phyloP scores from a whole-genome alignment of 2,888 invertebrate species.

The Anaspis maculata region DNA sequence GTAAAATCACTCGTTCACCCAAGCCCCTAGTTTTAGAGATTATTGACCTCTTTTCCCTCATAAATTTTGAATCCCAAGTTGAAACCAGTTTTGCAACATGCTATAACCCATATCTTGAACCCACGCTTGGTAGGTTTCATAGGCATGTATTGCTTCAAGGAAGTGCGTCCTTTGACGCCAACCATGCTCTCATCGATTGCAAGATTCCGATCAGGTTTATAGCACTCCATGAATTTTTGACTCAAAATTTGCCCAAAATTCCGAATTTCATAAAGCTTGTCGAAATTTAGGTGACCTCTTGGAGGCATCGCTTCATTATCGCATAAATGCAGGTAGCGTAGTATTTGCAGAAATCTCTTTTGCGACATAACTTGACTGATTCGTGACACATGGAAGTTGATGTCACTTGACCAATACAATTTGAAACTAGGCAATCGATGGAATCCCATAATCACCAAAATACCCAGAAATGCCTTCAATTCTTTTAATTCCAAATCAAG shows the following conservation, averaged over 20 bases:
- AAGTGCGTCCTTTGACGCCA: constrained; percentile 12
- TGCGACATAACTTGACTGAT: background rate
- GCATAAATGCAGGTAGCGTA: constrained; percentile 4
- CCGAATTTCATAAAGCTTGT: constrained; percentile 8
- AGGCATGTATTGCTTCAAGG: too few species aligned
- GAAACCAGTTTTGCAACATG: constrained; percentile 17
- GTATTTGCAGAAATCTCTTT: constrained; percentile 1
- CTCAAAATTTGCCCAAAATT: too few species aligned
- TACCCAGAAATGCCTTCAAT: background rate
- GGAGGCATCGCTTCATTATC: constrained; percentile 6
- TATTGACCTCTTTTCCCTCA: constrained; percentile 18
- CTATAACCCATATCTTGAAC: constrained; percentile 20
- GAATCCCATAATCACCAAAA: constrained; percentile 1
- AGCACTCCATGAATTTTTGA: background rate
- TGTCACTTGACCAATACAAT: constrained; percentile 1
- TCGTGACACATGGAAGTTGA: background rate
- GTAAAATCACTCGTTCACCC: constrained; percentile 24
- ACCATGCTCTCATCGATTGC: background rate
- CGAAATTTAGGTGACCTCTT: constrained; percentile 3
- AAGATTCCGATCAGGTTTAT: background rate
- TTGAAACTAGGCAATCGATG: background rate
- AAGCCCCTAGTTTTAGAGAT: constrained; percentile 16
- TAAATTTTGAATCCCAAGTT: constrained; percentile 20
- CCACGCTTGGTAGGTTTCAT: constrained; percentile 18
- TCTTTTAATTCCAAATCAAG: background rate